These are phyloP conservation scores for Ashinkailepas kermadecensis DNA, from an alignment of 2,888 invertebrate genomes.

Conservation along the genomic window DNA sequence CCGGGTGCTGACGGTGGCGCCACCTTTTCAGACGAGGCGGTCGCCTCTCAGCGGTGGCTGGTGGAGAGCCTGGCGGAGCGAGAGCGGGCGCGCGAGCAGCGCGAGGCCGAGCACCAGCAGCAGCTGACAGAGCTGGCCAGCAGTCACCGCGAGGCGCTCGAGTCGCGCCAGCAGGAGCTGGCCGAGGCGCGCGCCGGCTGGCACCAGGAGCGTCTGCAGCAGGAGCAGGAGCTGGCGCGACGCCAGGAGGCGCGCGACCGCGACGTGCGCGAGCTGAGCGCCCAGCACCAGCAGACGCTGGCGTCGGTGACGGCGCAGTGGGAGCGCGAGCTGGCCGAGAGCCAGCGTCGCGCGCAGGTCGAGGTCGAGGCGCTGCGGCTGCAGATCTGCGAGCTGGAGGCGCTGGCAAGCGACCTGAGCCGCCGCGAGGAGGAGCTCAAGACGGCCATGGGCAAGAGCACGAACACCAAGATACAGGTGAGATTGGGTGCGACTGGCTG, in stretches of 20 bases:
- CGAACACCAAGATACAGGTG: slow-evolving; percentile 44
- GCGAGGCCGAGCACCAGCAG: slow-evolving; percentile 42
- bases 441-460: slow-evolving; percentile 43
- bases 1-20: not conserved
- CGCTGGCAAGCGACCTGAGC: not conserved
- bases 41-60: slow-evolving; percentile 51
- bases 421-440: slow-evolving; percentile 36
- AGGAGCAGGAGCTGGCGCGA: slow-evolving; percentile 32
- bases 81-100: slow-evolving; percentile 43
- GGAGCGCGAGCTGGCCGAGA: slow-evolving; percentile 41
- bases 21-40: slow-evolving; percentile 49
- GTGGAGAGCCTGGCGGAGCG: slow-evolving; percentile 47
- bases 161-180: slow-evolving; percentile 40
- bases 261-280: slow-evolving; percentile 41
- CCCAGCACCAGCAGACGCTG: slow-evolving; percentile 37
- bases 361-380: not conserved
- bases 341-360: slow-evolving; percentile 37
- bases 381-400: not conserved
- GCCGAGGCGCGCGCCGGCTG: slow-evolving; percentile 38
- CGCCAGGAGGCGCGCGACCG: slow-evolving; percentile 41
- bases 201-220: slow-evolving; percentile 18
- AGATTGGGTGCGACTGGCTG: not conserved
- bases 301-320: slow-evolving; percentile 34
- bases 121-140: slow-evolving; percentile 42
- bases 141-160: slow-evolving; percentile 42